Base-by-base conservation (phyloP, 2,888 invertebrate species). In the Hypena proboscidalis region DNA sequence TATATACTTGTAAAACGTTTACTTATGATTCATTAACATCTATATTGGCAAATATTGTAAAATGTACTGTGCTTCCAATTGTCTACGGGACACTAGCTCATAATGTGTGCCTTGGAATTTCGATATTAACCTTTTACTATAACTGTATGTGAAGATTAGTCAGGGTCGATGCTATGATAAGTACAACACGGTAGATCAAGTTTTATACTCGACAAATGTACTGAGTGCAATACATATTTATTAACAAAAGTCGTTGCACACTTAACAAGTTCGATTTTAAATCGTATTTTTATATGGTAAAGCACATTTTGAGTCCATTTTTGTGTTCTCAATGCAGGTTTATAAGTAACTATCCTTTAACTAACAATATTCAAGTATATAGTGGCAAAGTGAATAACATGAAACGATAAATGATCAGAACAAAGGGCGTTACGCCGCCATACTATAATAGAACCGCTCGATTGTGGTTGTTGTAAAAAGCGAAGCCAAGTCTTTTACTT, bases 151-250 rank as follows among this genome's bases (percentile, higher is more conserved):
- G 38, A 30, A 44, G 34, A 25, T 38, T 30, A 32, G 33, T 51
- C 17, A 41, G 26, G 42, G 22, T 39, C 41, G 36, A 48, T 42
- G 31, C 35, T 40, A 31, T 37, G n/a, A n/a, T n/a, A n/a, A 40
- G 58, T 50, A 38, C 49, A 42, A 48, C 47, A 50, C 38, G 38
- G 48, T 58, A 43, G 48, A 48, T 61, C 62, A 67, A 64, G 58
- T 70, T 32, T 33, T 48, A 44, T 40, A 68, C 66, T 74, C 68
- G 64, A 70, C 67, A 52, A 64, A 59, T 70, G 66, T 74, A 69
- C 58, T 70, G 69, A 78, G 85, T 85, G 85, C 84, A 84, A 86
- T 85, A 85, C 71, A 74, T 85, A 85, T 85, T 84, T 85, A 84
- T 85, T 83, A 76, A 74, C 59, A 57, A 54, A 61, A 60, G 47